Evolutionary conservation across 1,140 invertebrate species (phyloP), one percentile per base, ranked within the genome.

Genomic region (Drosophila lacteicornis): DNA sequence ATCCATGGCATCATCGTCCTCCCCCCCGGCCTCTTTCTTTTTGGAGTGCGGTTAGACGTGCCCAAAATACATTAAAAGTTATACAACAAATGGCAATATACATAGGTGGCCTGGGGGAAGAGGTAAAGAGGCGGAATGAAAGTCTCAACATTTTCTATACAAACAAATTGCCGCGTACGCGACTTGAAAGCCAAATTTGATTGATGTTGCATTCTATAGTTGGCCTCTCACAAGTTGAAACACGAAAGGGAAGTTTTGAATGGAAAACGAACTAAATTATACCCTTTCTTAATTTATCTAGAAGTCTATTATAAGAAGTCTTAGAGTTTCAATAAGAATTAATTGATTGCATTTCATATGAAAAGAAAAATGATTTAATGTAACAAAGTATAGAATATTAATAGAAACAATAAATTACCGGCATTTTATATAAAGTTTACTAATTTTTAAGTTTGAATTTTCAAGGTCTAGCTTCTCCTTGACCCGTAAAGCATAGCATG

Each of bases 121-220:
- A 13, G 36, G 38, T 22, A 19, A 38, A 17, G 8, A n/a, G 38
- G 17, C 13, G 17, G 60, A 19, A 19, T 43, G 59, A 77, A 82
- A 82, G 76, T 68, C 82, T 77, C 85, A 80, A 73, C 67, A 81
- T 90, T 90, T 91, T 88, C 81, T 90, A 90, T 85, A 90, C 85
- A 90, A 90, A 90, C 85, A 90, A 90, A 90, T 90, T 90, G 85
- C 85, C 65, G 81, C 79, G 85, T 90, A 90, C 85, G 85, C 85
- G 85, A 90, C 85, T 82, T 85, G 85, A 90, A 90, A 90, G 75
- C 85, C 55, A 90, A 90, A 90, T 90, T 85, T 90, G 85, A 90
- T 90, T 82, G 85, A 90, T 90, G 85, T 90, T 81, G 74, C 84
- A 83, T 87, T 90, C 62, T 58, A 56, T 70, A 70, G 79, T 58